Base-by-base conservation (phyloP, 1,140 invertebrate genomes). In the Tetragnatha versicolor region DNA sequence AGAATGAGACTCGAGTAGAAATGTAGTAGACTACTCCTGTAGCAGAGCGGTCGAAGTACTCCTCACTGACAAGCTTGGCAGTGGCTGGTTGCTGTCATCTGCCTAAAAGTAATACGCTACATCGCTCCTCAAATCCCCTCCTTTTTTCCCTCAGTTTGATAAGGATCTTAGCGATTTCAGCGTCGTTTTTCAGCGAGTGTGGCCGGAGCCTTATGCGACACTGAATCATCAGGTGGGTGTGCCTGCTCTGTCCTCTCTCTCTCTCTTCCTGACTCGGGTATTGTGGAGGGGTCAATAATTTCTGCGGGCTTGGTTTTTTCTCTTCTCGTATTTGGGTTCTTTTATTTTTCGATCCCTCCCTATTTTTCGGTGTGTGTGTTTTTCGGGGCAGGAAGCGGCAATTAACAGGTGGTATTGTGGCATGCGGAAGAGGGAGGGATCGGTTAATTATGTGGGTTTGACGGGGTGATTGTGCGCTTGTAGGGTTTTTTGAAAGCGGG, bases 281-380 rank as follows among this genome's bases (percentile, higher is more conserved):
- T 58, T 58, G 53, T 58, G 53, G n/a, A 6, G 60, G 33, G 60
- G 60, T 63, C 60, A 63, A 63, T 63, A 63, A 37, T 39, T 63
- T 39, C 6, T 39, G 17, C 39, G 17, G 9, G 27, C 25, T 17
- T 49, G 14, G 6, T 5, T 49, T 25, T 20, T n/a, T n/a, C n/a
- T 10, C 27, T 51, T 51, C 27, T 51, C n/a, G 14, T 37, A 17
- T 63, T 39, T 37, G 7, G 7, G 17, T 25, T 63, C 22, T 35
- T 37, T 61, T 61, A 2, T 42, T 39, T 61, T 37, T 63, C 39
- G 31, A 12, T 35, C 35, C 35, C 60, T 31, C n/a, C 39, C 17
- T 17, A 42, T 42, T 42, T 17, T 9, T 42, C 7, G 39, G 31
- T 29, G 35, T 58, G 53, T 58, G 10, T 60, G 47, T 63, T 63